Base-by-base conservation (phyloP, 1,140 invertebrate species). In the Atta cephalotes region DNA sequence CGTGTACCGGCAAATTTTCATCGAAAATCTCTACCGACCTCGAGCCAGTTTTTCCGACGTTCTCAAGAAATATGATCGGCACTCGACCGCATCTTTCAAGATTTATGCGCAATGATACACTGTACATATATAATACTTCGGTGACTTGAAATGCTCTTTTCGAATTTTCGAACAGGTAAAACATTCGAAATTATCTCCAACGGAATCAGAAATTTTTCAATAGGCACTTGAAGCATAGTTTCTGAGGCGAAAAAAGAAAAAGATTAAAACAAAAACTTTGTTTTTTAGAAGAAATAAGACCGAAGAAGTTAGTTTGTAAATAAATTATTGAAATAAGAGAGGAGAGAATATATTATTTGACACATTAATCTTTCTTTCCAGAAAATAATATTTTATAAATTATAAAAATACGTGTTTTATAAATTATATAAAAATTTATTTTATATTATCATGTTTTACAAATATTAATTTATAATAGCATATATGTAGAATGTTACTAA, bases 1-100 rank as follows among this genome's bases (percentile, higher is more conserved):
- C 18, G 14, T 39, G 56, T 18, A 70, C 39, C 21, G 80, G 28
- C 39, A 56, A 84, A 76, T 84, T 84, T 76, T 84, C 80, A 51
- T 31, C 80, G 70, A 84, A 49, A 82, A 62, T 39, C 39, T 25
- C 70, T 45, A 25, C 28, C 45, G 80, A 84, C 66, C 79, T 81
- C 79, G 68, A 74, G 70, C 80, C 70, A 74, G 70, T 84, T 84
- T 84, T 84, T 84, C 80, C 70, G 80, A 84, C 70, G 28, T 63
- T 70, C 39, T 62, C 56, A 58, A 74, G 39, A 84, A 84, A 84
- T 84, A 84, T 84, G 70, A 84, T 84, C 80, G 80, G 80, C 80
- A 51, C 58, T 84, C 70, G 39, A 72, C 21, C 66, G 65, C 79
- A 71, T 72, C 79, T 58, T 45, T 45, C 14, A 63, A 18, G 70